A percentile compares a stretch with the other conserved stretches of the same genome.
These are phyloP conservation scores for Rhopalosiphum padi DNA, from an alignment of 1,140 invertebrate species.

Conservation along the genomic window DNA sequence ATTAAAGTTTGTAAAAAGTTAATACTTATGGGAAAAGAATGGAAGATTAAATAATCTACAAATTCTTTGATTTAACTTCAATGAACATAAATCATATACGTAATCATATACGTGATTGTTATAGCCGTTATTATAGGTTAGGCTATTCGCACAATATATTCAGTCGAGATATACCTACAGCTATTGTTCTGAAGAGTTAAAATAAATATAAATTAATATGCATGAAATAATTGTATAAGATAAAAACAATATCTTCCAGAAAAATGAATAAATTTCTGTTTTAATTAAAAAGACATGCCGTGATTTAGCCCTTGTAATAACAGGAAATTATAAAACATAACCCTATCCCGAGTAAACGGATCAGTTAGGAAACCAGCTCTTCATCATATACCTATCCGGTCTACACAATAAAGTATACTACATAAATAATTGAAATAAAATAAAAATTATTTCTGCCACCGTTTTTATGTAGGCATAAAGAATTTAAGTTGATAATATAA, in stretches of 20 bases:
- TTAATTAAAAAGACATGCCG: neutral
- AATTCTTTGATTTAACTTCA: neutral
- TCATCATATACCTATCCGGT: neutral
- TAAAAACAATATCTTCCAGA: neutral
- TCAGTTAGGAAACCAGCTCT: neutral
- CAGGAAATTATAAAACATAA: conserved; percentile 9
- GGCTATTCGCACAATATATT: neutral
- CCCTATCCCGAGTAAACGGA: neutral
- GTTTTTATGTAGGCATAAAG: neutral
- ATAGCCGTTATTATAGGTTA: too few species aligned
- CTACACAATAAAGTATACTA: neutral
- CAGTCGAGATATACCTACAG: neutral
- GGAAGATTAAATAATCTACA: neutral
- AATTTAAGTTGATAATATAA: neutral
- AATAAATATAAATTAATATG: neutral
- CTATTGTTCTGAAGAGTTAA: neutral
- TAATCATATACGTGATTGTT: too few species aligned
- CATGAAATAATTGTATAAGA: neutral
- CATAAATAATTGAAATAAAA: neutral
- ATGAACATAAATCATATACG: too few species aligned
- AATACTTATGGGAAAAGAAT: neutral
- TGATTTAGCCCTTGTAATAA: neutral
- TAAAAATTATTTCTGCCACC: neutral
- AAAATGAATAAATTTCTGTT: neutral
- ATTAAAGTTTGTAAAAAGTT: neutral